Conservation (phyloP, 1,140 invertebrate species). For the Drosophila jambulina region DNA sequence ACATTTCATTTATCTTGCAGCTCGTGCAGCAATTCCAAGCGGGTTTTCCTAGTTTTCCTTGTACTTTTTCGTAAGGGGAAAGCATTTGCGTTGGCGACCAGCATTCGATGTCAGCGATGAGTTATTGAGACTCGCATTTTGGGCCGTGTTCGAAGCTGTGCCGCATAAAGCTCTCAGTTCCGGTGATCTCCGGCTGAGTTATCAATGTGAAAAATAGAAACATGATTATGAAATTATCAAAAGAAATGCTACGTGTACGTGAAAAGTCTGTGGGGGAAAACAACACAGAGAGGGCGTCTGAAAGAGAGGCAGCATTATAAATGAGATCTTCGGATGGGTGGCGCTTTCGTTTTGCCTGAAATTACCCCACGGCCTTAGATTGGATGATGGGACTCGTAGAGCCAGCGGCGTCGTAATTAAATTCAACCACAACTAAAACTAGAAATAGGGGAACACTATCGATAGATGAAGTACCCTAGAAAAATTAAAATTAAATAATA, state of each 20-base stretch:
- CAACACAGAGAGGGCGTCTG: background rate
- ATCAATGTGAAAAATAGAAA: constrained; percentile 77
- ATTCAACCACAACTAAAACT: constrained; percentile 38
- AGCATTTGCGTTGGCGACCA: constrained; percentile 53
- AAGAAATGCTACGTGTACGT: constrained; percentile 40
- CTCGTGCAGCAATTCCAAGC: constrained; percentile 25
- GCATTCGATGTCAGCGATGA: constrained; percentile 63
- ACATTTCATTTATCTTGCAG: constrained; percentile 75
- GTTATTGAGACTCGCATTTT: constrained; percentile 58
- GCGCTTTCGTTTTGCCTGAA: constrained; percentile 68
- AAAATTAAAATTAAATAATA: background rate
- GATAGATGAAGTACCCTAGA: constrained; percentile 12
- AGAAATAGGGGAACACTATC: background rate
- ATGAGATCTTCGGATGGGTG: constrained; percentile 60
- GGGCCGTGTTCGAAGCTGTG: constrained; percentile 33
- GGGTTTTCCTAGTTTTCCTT: constrained; percentile 27
- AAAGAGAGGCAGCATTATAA: constrained; percentile 8
- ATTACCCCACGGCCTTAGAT: constrained; percentile 77
- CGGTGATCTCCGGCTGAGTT: constrained; percentile 57
- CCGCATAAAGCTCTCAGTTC: constrained; percentile 66
- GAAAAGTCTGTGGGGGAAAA: constrained; percentile 1
- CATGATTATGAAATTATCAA: constrained; percentile 80
- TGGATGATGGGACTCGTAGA: constrained; percentile 67
- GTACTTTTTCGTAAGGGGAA: constrained; percentile 9
- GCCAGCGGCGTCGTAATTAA: constrained; percentile 69